A percentile compares a stretch with the other conserved stretches of the same genome.
Conservation (phyloP, 2,113 vertebrate genomes). For the Brachyhypopomus gauderio region DNA sequence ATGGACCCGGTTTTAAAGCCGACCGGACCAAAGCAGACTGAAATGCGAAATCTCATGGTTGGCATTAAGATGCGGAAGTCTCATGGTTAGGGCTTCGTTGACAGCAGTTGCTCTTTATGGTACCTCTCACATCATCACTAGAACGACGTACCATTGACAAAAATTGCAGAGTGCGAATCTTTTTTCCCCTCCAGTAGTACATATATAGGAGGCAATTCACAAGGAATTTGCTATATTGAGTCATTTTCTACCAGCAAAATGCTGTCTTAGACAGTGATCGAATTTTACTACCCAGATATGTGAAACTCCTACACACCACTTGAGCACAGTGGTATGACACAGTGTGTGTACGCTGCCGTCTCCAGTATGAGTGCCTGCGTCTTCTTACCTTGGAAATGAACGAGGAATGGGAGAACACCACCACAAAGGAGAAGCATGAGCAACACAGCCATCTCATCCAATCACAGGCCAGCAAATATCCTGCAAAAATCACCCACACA, state of each 20-base stretch:
- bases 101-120: too few species aligned
- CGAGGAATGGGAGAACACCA: background rate
- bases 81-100: too few species aligned
- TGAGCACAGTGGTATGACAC: background rate
- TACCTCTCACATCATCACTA: too few species aligned
- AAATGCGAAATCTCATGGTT: too few species aligned
- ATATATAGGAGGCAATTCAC: constrained; percentile 16
- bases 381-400: constrained; percentile 24
- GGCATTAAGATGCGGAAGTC: too few species aligned
- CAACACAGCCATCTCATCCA: constrained; percentile 18
- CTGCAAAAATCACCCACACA: constrained; percentile 10
- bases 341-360: background rate
- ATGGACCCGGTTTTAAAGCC: too few species aligned
- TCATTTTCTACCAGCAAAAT: constrained; percentile 5
- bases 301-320: background rate
- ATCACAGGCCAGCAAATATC: background rate
- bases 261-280: background rate
- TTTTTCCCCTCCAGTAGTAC: background rate
- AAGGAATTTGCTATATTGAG: background rate
- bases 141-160: too few species aligned
- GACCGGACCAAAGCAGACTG: too few species aligned
- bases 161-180: background rate
- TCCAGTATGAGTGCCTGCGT: background rate
- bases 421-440: background rate
- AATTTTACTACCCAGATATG: background rate